Evolutionary conservation across 2,888 invertebrate species (phyloP), one percentile per base, ranked within the genome.

Genomic region (Stenchaetothrips biformis): DNA sequence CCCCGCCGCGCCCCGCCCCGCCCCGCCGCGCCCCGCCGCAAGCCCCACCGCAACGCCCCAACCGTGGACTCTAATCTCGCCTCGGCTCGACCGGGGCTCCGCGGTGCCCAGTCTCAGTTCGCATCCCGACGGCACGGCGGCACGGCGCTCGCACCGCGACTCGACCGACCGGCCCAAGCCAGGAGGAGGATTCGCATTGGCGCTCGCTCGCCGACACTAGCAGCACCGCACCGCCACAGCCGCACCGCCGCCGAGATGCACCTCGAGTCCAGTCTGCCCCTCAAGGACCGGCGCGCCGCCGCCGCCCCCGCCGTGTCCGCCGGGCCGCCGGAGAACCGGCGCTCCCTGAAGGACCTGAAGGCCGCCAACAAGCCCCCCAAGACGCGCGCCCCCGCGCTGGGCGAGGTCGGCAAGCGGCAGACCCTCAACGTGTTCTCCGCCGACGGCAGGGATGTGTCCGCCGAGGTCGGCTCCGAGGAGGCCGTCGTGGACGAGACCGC

Each of bases 391-490:
- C 67, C 67, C 7, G 21, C 11, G 7, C 67, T 74, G 9, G 25
- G 67, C 7, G 67, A 74, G 67, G 67, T 74, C 67, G 67, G 67
- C 67, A 74, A 74, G 67, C 67, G 67, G 21, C 67, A 74, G 67
- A 74, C 67, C 6, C 67, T 74, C 67, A 74, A 74, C 67, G 67
- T 74, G 67, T 74, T 74, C 67, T n/a, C 67, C 21, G 67, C 67
- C 25, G 67, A 74, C 25, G 67, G 67, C 25, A 25, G 67, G 21
- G 67, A 74, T 7, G 67, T 74, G 25, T 74, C 67, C 67, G 67
- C 67, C 67, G 67, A 74, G 67, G 67, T 74, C 21, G 67, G 67
- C 67, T 74, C 67, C 67, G 67, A 74, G 67, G 67, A 74, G 67
- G 67, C 67, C 67, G 67, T 74, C 25, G 67, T 74, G 21, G 67